A percentile compares a stretch with the other conserved stretches of the same genome.
Conservation (phyloP, 2,888 invertebrate genomes). For the Microdon myrmicae region DNA sequence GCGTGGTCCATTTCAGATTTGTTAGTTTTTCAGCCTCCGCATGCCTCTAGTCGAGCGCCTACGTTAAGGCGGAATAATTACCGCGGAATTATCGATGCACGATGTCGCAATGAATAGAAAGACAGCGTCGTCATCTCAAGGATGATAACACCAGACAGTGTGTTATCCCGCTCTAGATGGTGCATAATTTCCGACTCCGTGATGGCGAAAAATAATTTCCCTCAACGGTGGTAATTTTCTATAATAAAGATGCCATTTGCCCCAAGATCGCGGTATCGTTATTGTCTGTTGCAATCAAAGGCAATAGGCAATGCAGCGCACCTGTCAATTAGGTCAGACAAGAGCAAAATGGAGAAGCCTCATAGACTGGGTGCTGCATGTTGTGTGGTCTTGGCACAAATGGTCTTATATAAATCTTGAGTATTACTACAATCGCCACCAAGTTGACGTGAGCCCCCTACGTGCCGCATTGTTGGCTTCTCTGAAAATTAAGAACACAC, state of each 20-base stretch:
- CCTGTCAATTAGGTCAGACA: slow-evolving; percentile 51
- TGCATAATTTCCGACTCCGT: slow-evolving; percentile 40
- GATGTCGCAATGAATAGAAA: slow-evolving; percentile 48
- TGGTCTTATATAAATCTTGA: too few species aligned
- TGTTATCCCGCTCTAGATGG: slow-evolving; percentile 29
- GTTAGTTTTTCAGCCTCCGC: slow-evolving; percentile 45
- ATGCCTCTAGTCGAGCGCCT: slow-evolving; percentile 19
- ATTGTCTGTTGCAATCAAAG: slow-evolving; percentile 11
- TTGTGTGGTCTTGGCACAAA: too few species aligned
- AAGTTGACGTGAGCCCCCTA: too few species aligned
- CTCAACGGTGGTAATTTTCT: slow-evolving; percentile 37
- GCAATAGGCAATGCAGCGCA: slow-evolving; percentile 29
- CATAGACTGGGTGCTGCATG: too few species aligned
- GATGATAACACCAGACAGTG: slow-evolving; percentile 17
- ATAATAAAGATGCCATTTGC: slow-evolving; percentile 44
- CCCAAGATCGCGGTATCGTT: background rate
- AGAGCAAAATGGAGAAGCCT: too few species aligned
- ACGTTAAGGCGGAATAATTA: slow-evolving; percentile 44
- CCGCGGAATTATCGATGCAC: slow-evolving; percentile 40
- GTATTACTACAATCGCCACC: too few species aligned
- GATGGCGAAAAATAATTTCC: slow-evolving; percentile 25
- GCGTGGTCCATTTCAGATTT: slow-evolving; percentile 29
- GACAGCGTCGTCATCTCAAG: slow-evolving; percentile 47
- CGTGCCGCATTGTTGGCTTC: too few species aligned
- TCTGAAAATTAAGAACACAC: too few species aligned